Conservation (phyloP, 2,113 vertebrate species). For the Pollachius pollachius region DNA sequence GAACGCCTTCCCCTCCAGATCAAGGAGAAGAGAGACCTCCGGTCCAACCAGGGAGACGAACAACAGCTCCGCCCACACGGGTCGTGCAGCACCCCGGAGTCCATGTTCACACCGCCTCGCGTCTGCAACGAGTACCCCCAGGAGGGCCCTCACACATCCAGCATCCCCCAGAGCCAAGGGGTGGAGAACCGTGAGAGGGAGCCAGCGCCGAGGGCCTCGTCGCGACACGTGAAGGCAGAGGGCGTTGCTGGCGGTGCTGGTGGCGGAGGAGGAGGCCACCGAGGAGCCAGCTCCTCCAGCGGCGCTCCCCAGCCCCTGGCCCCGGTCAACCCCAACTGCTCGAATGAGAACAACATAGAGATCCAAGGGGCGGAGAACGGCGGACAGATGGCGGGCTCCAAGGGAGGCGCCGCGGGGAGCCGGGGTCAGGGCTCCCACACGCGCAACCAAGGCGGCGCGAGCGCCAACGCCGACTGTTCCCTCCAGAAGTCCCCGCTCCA, state of each 20-base stretch:
- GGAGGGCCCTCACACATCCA: constrained; percentile 63
- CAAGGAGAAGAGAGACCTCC: constrained; percentile 67
- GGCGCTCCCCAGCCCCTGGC: constrained; percentile 59
- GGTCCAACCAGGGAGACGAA: constrained; percentile 51
- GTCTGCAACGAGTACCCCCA: constrained; percentile 62
- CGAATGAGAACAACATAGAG: constrained; percentile 74
- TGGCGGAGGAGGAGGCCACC: constrained; percentile 46
- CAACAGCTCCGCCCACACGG: constrained; percentile 54
- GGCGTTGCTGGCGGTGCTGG: constrained; percentile 38
- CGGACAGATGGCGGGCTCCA: constrained; percentile 62
- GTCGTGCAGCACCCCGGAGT: constrained; percentile 62
- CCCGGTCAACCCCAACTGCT: constrained; percentile 69
- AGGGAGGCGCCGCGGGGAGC: constrained; percentile 52
- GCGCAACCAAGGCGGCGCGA: constrained; percentile 57
- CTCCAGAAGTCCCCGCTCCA: constrained; percentile 66
- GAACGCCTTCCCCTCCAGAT: constrained; percentile 68
- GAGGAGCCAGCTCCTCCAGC: constrained; percentile 54
- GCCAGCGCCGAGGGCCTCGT: constrained; percentile 41
- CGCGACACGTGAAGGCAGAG: constrained; percentile 64
- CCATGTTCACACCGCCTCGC: constrained; percentile 62
- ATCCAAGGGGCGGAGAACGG: constrained; percentile 66
- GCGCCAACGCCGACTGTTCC: constrained; percentile 50
- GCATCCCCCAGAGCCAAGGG: constrained; percentile 59
- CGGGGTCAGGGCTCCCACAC: constrained; percentile 58
- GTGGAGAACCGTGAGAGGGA: constrained; percentile 70